A percentile compares a stretch with the other conserved stretches of the same genome.
Conservation (phyloP, 1,140 invertebrate genomes). For the Dreissena polymorpha region DNA sequence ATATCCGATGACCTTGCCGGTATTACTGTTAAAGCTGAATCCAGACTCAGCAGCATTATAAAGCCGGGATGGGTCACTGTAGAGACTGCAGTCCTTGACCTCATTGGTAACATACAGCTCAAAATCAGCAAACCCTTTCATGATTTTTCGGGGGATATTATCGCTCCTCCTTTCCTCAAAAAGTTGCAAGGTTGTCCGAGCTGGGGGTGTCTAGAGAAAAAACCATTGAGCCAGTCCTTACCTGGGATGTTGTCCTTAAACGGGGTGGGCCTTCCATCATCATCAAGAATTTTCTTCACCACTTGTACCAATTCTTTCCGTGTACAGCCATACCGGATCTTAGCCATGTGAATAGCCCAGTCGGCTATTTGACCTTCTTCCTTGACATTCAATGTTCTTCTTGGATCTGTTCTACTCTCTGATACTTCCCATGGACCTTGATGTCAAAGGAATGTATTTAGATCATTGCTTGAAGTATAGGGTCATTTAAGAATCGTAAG, state of each 20-base stretch:
- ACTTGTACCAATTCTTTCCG: conserved; percentile 30
- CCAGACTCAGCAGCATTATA: conserved; percentile 47
- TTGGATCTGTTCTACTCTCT: conserved; percentile 13
- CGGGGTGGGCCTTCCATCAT: conserved; percentile 17
- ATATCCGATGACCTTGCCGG: conserved; percentile 15
- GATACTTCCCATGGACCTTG: conserved; percentile 18
- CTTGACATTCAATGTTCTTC: conserved; percentile 6
- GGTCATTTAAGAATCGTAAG: too few relatives aligned
- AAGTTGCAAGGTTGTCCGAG: conserved; percentile 6
- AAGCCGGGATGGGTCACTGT: conserved; percentile 4
- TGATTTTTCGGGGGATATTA: conserved; percentile 11
- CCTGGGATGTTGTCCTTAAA: conserved; percentile 48
- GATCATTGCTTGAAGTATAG: too few relatives aligned
- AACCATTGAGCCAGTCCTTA: conserved; percentile 23
- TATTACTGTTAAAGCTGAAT: conserved; percentile 32
- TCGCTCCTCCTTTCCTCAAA: conserved; percentile 36
- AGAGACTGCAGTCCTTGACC: not conserved
- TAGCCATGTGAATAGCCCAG: conserved; percentile 40
- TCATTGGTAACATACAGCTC: conserved; percentile 13
- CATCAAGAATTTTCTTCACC: conserved; percentile 38
- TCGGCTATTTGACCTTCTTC: conserved; percentile 26
- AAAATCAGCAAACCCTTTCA: conserved; percentile 41
- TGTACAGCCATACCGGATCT: conserved; percentile 41
- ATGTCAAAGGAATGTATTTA: not conserved
- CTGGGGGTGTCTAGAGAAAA: conserved; percentile 35